Base-by-base conservation (phyloP, 2,888 invertebrate genomes). In the Lordiphosa fenestrarum region DNA sequence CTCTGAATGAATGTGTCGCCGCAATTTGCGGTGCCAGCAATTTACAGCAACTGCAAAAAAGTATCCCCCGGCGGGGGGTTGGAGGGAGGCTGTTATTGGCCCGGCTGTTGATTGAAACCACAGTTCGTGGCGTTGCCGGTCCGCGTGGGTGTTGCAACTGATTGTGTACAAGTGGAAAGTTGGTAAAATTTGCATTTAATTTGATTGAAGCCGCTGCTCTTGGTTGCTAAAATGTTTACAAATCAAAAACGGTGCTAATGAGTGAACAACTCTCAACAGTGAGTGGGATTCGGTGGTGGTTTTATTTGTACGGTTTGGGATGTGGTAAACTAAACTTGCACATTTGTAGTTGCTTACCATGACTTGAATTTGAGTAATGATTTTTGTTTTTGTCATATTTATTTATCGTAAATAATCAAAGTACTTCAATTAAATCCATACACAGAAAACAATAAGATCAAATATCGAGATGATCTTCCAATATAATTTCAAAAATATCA, bases 121-220 rank as follows among this genome's bases (percentile, higher is more conserved):
- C 63, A 65, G 59, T 39, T 53, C 50, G 15, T 23, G 53, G 36
- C 15, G 9, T 25, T 52, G 23, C 38, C 53, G 39, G 35, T 38
- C 13, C 23, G 53, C 52, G 69, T 69, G 56, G 69, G 59, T 52
- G 69, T 42, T 50, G 48, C 23, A 48, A 37, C 55, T 69, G 69
- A 65, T 69, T 69, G 66, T 53, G 19, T 39, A 66, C 69, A 61
- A 55, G 53, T 47, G 42, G 60, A 60, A 49, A 52, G 67, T 52
- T 67, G 48, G 7, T 7, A 36, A 62, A 57, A 70, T 70, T 70
- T 70, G 54, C 70, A 69, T 70, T 83, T 81, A 81, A 83, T 84
- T 74, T 81, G 66, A 74, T 77, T 80, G 66, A 73, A 70, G 72
- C 65, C 63, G 60, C 52, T 61, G 25, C 39, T 15, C 30, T n/a